Conservation (phyloP, 2,888 invertebrate genomes). For the Spodoptera picta region DNA sequence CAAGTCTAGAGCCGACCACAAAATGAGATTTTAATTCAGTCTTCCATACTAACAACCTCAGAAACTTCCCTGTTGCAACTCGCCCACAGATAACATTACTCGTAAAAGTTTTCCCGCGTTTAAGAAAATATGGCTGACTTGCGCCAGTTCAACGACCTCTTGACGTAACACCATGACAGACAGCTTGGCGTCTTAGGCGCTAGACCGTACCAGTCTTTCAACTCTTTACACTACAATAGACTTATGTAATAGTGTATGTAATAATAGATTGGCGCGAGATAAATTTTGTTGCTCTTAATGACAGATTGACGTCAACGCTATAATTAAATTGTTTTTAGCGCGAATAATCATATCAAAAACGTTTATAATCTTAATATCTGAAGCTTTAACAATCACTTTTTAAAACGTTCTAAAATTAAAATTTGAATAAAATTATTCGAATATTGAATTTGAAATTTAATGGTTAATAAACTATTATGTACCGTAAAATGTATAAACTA, state of each 20-base stretch:
- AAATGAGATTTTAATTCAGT: slow-evolving; percentile 2
- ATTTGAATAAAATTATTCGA: too few species aligned
- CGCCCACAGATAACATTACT: slow-evolving; percentile 13
- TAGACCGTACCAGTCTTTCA: slow-evolving; percentile 42
- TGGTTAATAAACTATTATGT: too few species aligned
- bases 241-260: slow-evolving; percentile 29
- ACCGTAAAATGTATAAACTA: too few species aligned
- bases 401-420: too few species aligned
- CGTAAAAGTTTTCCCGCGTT: slow-evolving; percentile 26
- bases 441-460: too few species aligned
- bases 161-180: slow-evolving; percentile 50
- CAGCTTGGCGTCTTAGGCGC: slow-evolving; percentile 51
- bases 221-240: slow-evolving; percentile 38
- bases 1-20: slow-evolving; percentile 12
- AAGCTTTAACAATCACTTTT: too few species aligned
- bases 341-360: slow-evolving; percentile 2
- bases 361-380: too few species aligned
- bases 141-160: slow-evolving; percentile 41
- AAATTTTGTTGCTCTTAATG: slow-evolving; percentile 13
- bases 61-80: slow-evolving; percentile 8
- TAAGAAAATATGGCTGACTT: slow-evolving; percentile 36
- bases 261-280: slow-evolving; percentile 39
- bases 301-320: slow-evolving; percentile 15
- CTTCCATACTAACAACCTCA: slow-evolving; percentile 15
- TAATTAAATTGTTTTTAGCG: slow-evolving; percentile 1